These are phyloP conservation scores for Aporophyla lueneburgensis DNA, from an alignment of 2,888 invertebrate genomes.

Conservation along the genomic window DNA sequence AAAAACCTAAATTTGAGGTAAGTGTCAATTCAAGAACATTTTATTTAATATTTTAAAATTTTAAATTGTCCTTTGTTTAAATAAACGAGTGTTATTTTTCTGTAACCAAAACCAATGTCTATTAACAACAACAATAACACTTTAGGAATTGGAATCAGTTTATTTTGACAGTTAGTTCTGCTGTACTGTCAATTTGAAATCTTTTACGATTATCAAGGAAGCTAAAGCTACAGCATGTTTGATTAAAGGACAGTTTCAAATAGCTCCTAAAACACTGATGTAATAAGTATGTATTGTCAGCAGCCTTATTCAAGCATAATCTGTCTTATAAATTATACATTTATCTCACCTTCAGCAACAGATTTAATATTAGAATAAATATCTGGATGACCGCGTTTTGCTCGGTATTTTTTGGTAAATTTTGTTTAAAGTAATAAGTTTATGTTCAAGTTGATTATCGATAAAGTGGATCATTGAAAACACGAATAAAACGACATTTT, in stretches of 20 bases:
- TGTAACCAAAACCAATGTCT: neutral
- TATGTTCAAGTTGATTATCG: too few species aligned
- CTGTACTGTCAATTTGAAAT: neutral
- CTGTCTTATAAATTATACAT: neutral
- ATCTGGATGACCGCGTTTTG: too few species aligned
- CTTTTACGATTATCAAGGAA: neutral
- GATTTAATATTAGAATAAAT: neutral
- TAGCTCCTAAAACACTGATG: neutral
- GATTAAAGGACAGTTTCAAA: neutral
- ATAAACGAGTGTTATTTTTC: neutral
- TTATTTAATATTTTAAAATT: neutral
- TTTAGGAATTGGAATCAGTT: neutral
- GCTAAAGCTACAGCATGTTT: neutral
- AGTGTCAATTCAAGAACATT: constrained; percentile 53
- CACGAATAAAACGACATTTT: too few species aligned
- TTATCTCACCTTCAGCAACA: neutral
- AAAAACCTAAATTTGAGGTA: constrained; percentile 94
- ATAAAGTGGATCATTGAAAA: too few species aligned
- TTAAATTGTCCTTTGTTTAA: neutral
- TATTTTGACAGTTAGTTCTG: neutral
- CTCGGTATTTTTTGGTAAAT: too few species aligned
- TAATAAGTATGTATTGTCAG: neutral
- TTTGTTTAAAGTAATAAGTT: too few species aligned
- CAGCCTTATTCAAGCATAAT: neutral
- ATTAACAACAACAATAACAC: neutral